Conservation (phyloP, 2,888 invertebrate species). For the Leptinotarsa juncta region DNA sequence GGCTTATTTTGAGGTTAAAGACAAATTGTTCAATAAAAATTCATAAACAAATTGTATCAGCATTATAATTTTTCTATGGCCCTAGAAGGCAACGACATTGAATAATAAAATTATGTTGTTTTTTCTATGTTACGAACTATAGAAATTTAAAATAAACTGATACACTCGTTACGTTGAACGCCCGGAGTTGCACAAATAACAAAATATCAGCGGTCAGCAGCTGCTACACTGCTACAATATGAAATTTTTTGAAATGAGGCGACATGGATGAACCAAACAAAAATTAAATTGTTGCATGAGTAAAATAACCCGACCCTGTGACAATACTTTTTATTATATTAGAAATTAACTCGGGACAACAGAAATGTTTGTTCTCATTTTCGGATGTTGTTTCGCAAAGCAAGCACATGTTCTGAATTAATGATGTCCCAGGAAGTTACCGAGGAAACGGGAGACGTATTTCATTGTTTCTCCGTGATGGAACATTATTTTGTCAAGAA, state of each 20-base stretch:
- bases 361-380: constrained; percentile 15
- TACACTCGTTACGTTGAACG: no score
- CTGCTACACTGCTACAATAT: neutral
- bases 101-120: no score
- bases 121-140: no score
- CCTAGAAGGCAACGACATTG: no score
- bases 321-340: constrained; percentile 11
- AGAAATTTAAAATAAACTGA: no score
- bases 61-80: no score
- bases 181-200: no score
- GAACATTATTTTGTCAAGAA: constrained; percentile 10
- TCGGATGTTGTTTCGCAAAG: constrained; percentile 15
- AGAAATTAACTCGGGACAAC: constrained; percentile 13
- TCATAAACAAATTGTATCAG: no score
- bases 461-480: constrained; percentile 2
- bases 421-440: constrained; percentile 20
- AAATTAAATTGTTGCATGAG: neutral
- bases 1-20: no score
- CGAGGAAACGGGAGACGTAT: constrained; percentile 6
- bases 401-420: constrained; percentile 16
- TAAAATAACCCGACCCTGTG: constrained; percentile 11
- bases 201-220: no score
- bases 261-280: neutral
- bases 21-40: no score
- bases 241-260: neutral